Evolutionary conservation across 1,140 invertebrate genomes (phyloP).

Genomic region (Drosophila navojoa): DNA sequence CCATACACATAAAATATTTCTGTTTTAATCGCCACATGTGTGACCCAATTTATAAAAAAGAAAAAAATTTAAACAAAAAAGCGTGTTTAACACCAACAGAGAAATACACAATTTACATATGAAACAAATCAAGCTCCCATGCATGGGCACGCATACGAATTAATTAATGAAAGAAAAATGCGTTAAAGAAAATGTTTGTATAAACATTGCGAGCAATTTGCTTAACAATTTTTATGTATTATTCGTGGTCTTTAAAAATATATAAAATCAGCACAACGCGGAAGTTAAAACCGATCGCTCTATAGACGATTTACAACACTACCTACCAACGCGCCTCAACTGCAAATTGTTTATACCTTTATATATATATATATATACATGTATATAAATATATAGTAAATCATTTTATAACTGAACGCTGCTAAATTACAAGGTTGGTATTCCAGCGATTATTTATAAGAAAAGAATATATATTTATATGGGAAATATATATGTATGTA

Average conservation of each 20-base stretch:
- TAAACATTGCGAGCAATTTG: slow-evolving; percentile 46
- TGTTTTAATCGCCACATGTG: slow-evolving; percentile 77
- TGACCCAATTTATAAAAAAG: slow-evolving; percentile 65
- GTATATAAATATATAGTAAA: slow-evolving; percentile 7
- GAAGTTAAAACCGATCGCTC: slow-evolving; percentile 45
- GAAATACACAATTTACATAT: slow-evolving; percentile 70
- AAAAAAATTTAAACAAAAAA: slow-evolving; percentile 38
- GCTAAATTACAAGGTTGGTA: slow-evolving; percentile 41
- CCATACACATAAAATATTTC: slow-evolving; percentile 62
- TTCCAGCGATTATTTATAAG: slow-evolving; percentile 4
- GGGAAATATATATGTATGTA: slow-evolving; percentile 1
- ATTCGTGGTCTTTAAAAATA: slow-evolving; percentile 9
- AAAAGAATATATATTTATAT: slow-evolving; percentile 18
- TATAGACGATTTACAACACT: slow-evolving; percentile 45
- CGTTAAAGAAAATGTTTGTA: slow-evolving; percentile 52
- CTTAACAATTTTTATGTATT: slow-evolving; percentile 55
- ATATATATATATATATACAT: no score
- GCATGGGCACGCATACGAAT: slow-evolving; percentile 66
- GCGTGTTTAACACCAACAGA: slow-evolving; percentile 60
- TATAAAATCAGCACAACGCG: slow-evolving; percentile 35
- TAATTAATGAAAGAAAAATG: slow-evolving; percentile 62
- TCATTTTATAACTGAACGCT: slow-evolving; percentile 9
- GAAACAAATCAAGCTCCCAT: slow-evolving; percentile 38
- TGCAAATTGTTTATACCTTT: slow-evolving; percentile 26
- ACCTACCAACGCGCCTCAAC: not conserved